A percentile compares a stretch with the other conserved stretches of the same genome.
phyloP scores from a whole-genome alignment of 37 sponge, comb jelly and placozoan genomes.

The Tethya wilhelma region DNA sequence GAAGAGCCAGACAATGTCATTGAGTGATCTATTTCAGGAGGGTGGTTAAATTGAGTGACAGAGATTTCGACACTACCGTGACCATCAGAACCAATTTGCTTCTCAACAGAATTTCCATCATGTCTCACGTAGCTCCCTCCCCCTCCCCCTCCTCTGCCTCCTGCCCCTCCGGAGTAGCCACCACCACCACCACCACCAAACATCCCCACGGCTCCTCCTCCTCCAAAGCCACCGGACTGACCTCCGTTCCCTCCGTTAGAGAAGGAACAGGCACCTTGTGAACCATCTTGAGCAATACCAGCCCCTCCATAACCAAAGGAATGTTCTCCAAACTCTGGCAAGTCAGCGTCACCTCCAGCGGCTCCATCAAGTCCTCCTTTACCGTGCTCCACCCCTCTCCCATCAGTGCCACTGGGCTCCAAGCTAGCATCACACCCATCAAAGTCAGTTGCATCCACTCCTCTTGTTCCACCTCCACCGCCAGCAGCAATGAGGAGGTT shows the following conservation, averaged over 20 bases:
- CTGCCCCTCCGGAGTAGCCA: slow-evolving; percentile 74
- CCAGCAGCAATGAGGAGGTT: slow-evolving; percentile 76
- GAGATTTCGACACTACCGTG: no score
- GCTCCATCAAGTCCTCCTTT: slow-evolving; percentile 59
- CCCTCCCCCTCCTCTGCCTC: slow-evolving; percentile 73
- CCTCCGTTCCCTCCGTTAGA: slow-evolving; percentile 61
- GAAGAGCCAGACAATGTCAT: no score
- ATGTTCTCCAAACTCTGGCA: slow-evolving; percentile 5
- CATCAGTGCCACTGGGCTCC: slow-evolving; percentile 49
- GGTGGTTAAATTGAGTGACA: no score
- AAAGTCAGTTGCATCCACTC: slow-evolving; percentile 48
- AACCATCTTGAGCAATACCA: slow-evolving; percentile 56
- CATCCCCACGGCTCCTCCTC: slow-evolving; percentile 74
- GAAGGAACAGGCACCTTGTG: slow-evolving; percentile 53
- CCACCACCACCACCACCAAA: slow-evolving; percentile 78
- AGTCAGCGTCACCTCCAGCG: slow-evolving; percentile 66
- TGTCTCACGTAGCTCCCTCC: slow-evolving; percentile 69
- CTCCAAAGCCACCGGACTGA: slow-evolving; percentile 78
- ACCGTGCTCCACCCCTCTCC: slow-evolving; percentile 35
- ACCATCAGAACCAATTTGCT: slow-evolving; percentile 31
- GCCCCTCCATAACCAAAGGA: slow-evolving; percentile 79
- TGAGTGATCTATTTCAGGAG: no score
- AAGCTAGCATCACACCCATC: slow-evolving; percentile 76
- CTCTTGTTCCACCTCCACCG: slow-evolving; percentile 79
- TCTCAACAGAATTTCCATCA: slow-evolving; percentile 27